Conservation (phyloP, 2,113 vertebrate genomes). For the Caranx ignobilis region DNA sequence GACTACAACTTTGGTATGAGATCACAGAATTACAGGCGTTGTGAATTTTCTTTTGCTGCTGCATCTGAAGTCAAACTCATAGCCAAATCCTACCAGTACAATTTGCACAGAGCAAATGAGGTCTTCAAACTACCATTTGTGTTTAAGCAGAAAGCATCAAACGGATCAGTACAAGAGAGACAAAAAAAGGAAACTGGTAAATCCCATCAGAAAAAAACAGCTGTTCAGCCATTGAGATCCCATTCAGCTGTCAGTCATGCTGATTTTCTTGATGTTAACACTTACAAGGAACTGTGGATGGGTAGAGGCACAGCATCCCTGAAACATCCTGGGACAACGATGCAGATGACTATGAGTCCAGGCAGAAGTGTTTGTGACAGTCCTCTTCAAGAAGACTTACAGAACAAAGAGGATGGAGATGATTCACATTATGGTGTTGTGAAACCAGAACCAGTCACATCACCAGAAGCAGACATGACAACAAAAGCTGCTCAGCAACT, state of each 20-base stretch:
- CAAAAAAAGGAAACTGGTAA: not conserved
- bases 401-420: too few relatives aligned
- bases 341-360: too few relatives aligned
- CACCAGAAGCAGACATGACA: not conserved
- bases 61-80: not conserved
- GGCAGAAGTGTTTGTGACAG: too few relatives aligned
- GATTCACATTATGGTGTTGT: too few relatives aligned
- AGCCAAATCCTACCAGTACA: not conserved
- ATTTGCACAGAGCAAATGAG: not conserved
- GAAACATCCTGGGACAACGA: too few relatives aligned
- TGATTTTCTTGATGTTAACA: not conserved
- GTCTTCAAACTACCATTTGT: conserved; percentile 41
- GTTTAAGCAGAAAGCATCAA: not conserved
- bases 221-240: not conserved
- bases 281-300: too few relatives aligned
- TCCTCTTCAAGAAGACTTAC: too few relatives aligned
- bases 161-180: not conserved
- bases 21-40: conserved; percentile 26
- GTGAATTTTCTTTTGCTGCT: conserved; percentile 25
- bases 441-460: too few relatives aligned
- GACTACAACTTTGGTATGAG: conserved; percentile 54
- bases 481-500: not conserved
- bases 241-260: not conserved
- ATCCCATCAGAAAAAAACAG: not conserved
- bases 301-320: too few relatives aligned